phyloP scores from a whole-genome alignment of 1,140 invertebrate species.

The Bombus vancouverensis region DNA sequence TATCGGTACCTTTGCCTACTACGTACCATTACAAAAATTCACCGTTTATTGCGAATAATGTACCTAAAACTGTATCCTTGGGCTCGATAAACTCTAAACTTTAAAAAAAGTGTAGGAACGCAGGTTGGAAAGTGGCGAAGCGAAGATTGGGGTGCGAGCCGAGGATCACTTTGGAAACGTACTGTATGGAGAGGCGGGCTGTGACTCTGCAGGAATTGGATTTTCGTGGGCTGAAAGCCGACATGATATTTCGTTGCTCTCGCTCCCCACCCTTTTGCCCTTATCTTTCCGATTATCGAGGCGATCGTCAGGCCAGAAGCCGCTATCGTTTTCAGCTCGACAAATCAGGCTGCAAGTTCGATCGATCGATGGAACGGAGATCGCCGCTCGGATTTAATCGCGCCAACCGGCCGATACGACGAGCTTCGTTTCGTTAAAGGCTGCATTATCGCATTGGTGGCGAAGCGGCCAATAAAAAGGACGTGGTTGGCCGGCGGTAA shows the following conservation, averaged over 20 bases:
- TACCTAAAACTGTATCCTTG: too few relatives aligned
- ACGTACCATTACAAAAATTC: too few relatives aligned
- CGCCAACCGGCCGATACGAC: background rate
- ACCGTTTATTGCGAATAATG: too few relatives aligned
- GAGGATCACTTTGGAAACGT: conserved; percentile 18
- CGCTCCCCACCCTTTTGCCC: background rate
- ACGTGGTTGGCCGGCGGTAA: conserved; percentile 30
- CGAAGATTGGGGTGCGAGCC: too few relatives aligned
- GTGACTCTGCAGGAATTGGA: conserved; percentile 78
- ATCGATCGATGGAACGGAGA: background rate
- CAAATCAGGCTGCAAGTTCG: conserved; percentile 25
- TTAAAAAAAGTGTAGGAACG: too few relatives aligned
- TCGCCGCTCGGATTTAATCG: conserved; percentile 8
- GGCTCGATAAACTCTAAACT: too few relatives aligned
- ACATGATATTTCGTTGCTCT: conserved; percentile 39
- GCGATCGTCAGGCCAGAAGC: conserved; percentile 41
- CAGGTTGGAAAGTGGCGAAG: too few relatives aligned
- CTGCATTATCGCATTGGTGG: background rate
- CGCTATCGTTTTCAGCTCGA: conserved; percentile 39
- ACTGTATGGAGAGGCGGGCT: conserved; percentile 27
- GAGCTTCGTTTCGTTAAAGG: background rate
- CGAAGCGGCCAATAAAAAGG: too few relatives aligned
- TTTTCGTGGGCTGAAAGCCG: conserved; percentile 66
- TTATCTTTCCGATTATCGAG: conserved; percentile 49
- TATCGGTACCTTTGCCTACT: too few relatives aligned